Percentiles rank a stretch among this genome's conserved stretches.
phyloP scores from a whole-genome alignment of 2,888 invertebrate species.

The Sphinx pinastri region DNA sequence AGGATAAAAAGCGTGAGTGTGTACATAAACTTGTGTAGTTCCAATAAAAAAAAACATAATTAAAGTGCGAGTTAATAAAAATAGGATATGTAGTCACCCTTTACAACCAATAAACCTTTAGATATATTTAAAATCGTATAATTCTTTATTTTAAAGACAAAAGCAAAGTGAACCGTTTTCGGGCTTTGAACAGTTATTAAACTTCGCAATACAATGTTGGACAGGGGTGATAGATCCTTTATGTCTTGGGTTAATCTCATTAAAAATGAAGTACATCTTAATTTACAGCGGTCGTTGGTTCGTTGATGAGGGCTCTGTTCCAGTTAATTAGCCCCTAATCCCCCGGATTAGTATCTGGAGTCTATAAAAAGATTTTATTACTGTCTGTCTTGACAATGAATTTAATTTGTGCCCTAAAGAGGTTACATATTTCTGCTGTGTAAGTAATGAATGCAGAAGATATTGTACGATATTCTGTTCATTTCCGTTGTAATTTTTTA shows the following conservation, averaged over 20 bases:
- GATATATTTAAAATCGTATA: too few relatives aligned
- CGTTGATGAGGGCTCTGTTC: conserved; percentile 49
- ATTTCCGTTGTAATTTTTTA: neutral
- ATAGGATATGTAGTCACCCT: too few relatives aligned
- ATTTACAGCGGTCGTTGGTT: conserved; percentile 49
- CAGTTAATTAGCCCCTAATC: conserved; percentile 54
- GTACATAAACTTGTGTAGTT: too few relatives aligned
- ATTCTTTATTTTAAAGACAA: neutral
- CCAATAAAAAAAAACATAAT: too few relatives aligned
- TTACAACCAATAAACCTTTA: too few relatives aligned
- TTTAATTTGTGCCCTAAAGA: conserved; percentile 18
- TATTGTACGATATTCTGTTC: neutral
- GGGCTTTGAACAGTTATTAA: conserved; percentile 1
- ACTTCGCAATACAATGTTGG: conserved; percentile 32
- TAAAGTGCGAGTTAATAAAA: too few relatives aligned
- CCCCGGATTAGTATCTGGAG: conserved; percentile 32
- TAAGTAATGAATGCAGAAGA: neutral
- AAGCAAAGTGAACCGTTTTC: neutral
- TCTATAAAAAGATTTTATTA: conserved; percentile 31
- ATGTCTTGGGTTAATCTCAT: conserved; percentile 43
- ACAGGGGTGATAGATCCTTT: conserved; percentile 34
- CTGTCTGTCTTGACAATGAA: conserved; percentile 27
- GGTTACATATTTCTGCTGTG: conserved; percentile 6
- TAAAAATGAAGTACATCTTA: conserved; percentile 50
- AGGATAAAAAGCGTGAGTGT: too few relatives aligned